Base-by-base conservation (phyloP, 2,888 invertebrate species). In the Pollenia labialis region DNA sequence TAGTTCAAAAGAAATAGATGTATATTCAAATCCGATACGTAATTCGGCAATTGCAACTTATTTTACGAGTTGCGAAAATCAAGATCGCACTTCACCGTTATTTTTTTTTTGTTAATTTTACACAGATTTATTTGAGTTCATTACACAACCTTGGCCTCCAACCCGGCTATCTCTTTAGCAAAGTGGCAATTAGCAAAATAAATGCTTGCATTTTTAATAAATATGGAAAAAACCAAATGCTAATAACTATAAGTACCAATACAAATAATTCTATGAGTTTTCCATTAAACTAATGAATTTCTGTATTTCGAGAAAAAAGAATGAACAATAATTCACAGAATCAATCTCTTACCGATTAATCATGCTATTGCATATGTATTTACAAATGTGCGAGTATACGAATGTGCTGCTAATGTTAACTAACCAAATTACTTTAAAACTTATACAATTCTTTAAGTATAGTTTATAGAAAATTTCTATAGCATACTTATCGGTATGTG, bases 221-320 rank as follows among this genome's bases (percentile, higher is more conserved):
- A 32, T 32, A 40, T 69, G 50, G 7, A 54, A 12, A 18, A 54
- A 1, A 11, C 14, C 4, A 7, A 64, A n/a, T 4, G 11, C n/a
- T 16, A 23, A 64, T 11, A 64, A 14, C 42, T 42, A 62, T 10
- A 18, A 50, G 12, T 4, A 16, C 54, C 32, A 32, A 32, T 32
- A 32, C 6, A 32, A 46, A 71, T 62, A 71, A 52, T 50, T 1
- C 10, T 9, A 69, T 23, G 42, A 60, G 16, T 23, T n/a, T 50
- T 42, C 44, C 71, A 71, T 71, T 80, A 71, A 12, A 62, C 56
- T 80, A 62, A 80, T 71, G 56, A 23, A 50, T 62, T 60, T 62
- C 23, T 44, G 40, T 62, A 9, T 48, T 6, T 23, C 32, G 4
- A 32, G 32, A 16, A 18, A 48, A 50, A 40, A 50, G 14, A 74